Conservation (phyloP, 2,113 vertebrate species). For the Gasterosteus nipponicus region DNA sequence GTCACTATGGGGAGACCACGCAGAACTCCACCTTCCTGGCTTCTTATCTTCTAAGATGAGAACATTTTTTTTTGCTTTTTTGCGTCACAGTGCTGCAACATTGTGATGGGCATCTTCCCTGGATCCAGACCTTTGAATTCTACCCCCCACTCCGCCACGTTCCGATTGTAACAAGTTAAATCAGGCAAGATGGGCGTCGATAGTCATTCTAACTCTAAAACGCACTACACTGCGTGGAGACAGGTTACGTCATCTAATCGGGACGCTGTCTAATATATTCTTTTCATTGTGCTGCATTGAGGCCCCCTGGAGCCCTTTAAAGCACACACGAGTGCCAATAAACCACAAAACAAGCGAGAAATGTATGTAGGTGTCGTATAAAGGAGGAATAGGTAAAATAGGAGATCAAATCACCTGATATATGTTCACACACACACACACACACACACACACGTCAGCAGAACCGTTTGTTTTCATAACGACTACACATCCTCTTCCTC, state of each 20-base stretch:
- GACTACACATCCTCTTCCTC: neutral
- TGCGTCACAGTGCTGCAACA: neutral
- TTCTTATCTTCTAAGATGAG: neutral
- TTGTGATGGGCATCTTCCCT: neutral
- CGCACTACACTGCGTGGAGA: constrained; percentile 3
- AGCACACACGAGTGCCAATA: neutral
- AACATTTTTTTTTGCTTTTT: neutral
- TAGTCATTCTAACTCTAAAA: neutral
- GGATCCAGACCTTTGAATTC: neutral
- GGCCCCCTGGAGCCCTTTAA: neutral
- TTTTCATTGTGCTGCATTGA: constrained; percentile 25
- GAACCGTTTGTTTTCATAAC: constrained; percentile 17
- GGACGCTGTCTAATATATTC: constrained; percentile 36
- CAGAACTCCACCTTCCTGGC: neutral
- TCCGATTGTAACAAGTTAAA: neutral
- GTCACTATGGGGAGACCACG: neutral
- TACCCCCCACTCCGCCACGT: neutral
- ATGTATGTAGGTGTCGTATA: neutral
- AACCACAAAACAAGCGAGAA: neutral
- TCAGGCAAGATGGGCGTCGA: neutral
- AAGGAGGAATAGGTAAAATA: neutral
- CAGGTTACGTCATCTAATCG: constrained; percentile 26
- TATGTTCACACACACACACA: constrained; percentile 9
- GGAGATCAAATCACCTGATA: constrained; percentile 38
- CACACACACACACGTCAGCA: neutral